These are phyloP conservation scores for Nemurella pictetii DNA, from an alignment of 2,888 invertebrate genomes.

Conservation along the genomic window DNA sequence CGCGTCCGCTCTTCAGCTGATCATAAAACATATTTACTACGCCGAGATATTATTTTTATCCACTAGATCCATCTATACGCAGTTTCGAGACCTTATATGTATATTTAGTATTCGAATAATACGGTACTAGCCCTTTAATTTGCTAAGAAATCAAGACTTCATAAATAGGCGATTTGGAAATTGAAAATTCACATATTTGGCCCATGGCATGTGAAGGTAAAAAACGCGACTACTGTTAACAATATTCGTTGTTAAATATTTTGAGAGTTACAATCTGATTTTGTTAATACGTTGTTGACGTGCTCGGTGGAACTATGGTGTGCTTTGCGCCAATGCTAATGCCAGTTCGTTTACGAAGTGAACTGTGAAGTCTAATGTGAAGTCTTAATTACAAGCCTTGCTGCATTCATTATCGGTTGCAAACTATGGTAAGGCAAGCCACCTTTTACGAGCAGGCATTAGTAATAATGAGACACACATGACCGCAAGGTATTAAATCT, in stretches of 20 bases:
- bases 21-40: constrained; percentile 3
- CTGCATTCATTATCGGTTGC: neutral
- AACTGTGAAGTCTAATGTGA: neutral
- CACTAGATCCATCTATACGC: neutral
- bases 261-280: constrained; percentile 1
- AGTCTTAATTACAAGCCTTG: constrained; percentile 2
- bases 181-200: neutral
- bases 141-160: neutral
- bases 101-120: neutral
- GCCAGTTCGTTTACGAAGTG: neutral
- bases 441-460: neutral
- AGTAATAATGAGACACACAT: neutral
- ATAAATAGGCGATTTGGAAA: neutral
- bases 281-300: neutral
- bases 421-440: neutral
- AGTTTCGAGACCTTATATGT: neutral
- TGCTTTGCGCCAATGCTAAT: neutral
- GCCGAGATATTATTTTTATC: neutral
- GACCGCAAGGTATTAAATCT: neutral
- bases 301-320: neutral
- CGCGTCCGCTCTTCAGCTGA: constrained; percentile 16
- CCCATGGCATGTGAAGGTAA: neutral
- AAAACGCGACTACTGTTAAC: neutral
- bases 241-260: neutral
- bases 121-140: neutral